A percentile compares a stretch with the other conserved stretches of the same genome.
phyloP scores from a whole-genome alignment of 37 sponge, comb jelly and placozoan species.

The Aplysina aerophoba region DNA sequence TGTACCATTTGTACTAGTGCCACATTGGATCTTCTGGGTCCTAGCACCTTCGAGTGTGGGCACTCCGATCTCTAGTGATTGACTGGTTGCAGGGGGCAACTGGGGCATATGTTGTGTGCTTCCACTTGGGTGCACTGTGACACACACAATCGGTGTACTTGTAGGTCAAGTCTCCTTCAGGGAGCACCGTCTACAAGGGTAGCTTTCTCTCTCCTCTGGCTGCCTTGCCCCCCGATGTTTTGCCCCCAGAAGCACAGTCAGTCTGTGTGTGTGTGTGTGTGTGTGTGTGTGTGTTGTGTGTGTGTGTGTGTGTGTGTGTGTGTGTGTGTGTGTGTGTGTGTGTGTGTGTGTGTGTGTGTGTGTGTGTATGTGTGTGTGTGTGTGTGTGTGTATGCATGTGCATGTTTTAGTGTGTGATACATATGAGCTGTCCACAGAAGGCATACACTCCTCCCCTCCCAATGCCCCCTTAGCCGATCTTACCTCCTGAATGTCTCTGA shows the following conservation, averaged over 20 bases:
- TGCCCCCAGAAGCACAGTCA: slow-evolving; percentile 47
- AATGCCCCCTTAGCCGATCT: slow-evolving; percentile 65
- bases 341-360: background rate
- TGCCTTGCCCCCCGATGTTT: slow-evolving; percentile 55
- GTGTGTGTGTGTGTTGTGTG: too few species aligned
- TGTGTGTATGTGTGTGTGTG: too few species aligned
- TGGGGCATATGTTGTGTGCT: background rate
- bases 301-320: too few species aligned
- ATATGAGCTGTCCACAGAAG: slow-evolving; percentile 14
- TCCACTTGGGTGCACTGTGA: too few species aligned
- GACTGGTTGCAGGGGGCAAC: background rate
- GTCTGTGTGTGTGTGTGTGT: slow-evolving; percentile 21
- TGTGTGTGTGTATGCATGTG: background rate
- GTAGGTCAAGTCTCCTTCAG: slow-evolving; percentile 21
- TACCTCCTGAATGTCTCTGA: slow-evolving; percentile 86
- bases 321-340: too few species aligned
- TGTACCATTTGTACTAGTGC: too few species aligned
- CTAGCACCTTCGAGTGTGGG: too few species aligned
- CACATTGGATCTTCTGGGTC: too few species aligned
- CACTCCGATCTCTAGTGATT: too few species aligned
- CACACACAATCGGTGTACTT: too few species aligned
- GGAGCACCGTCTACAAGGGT: slow-evolving; percentile 39
- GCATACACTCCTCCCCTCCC: background rate
- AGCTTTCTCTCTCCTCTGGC: slow-evolving; percentile 73
- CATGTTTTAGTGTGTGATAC: background rate